Evolutionary conservation across 1,140 invertebrate species (phyloP), one percentile per base, ranked within the genome.

Genomic region (Nasonia longicornis): DNA sequence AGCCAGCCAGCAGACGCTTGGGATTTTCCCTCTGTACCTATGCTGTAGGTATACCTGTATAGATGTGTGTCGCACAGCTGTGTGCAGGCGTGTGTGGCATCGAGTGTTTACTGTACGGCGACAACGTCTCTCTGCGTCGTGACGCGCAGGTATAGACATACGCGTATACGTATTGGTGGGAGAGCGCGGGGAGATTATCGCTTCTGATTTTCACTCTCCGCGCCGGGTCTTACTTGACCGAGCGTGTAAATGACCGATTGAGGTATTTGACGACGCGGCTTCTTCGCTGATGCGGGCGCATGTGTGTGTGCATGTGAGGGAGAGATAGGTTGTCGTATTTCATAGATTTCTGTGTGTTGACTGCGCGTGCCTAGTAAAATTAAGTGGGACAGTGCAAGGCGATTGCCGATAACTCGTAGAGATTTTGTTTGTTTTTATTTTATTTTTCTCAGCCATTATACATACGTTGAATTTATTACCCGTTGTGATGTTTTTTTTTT

Each of bases 171-270:
- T 70, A 70, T 70, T 31, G 29, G 38, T n/a, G 42, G 29, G 66
- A n/a, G 6, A 80, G 38, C 38, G 6, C 26, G 26, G 26, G 38
- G 8, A 42, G 79, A 75, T 80, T 80, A 80, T 80, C 72, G 45
- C 71, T 38, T 48, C 64, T 52, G 79, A 80, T 80, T 80, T 75
- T 75, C 72, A 35, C 11, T 31, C 31, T 4, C 10, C 20, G 12
- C 26, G 26, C 26, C 12, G 31, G 31, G 31, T 8, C 38, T 42
- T 42, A 42, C 38, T 52, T 26, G 45, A 22, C 20, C 38, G 11
- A 75, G 29, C 20, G 72, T 80, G 79, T 80, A 75, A 75, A 80
- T 70, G 79, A 70, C 79, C 79, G 72, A 75, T 75, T 70, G 79
- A 75, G 31, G 38, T 20, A 42, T 22, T 20, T 22, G 38, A 38